Conservation (phyloP, 2,797 vertebrate species). For the Loriculus beryllinus region DNA sequence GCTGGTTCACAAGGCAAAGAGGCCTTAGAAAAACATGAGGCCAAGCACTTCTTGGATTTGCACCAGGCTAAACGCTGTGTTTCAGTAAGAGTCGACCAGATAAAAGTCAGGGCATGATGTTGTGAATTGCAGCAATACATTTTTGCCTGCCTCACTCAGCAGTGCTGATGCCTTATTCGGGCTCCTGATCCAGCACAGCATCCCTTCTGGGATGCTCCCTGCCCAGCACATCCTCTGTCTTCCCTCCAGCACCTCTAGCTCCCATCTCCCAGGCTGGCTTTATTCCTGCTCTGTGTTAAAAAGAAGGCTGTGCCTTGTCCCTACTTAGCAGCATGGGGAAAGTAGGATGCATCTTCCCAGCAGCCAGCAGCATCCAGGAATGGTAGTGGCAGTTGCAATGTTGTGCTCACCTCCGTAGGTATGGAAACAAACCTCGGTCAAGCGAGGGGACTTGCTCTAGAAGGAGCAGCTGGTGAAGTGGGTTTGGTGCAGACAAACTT, state of each 20-base stretch:
- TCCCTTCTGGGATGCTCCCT: not conserved
- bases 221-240: accelerated
- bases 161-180: accelerated
- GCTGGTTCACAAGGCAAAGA: not conserved
- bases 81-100: not conserved
- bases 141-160: not conserved
- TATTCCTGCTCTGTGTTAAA: not conserved
- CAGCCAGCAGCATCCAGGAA: not conserved
- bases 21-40: not conserved
- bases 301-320: not conserved
- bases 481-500: not conserved
- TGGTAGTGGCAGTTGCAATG: accelerated
- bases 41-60: constrained; percentile 3
- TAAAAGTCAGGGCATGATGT: not conserved
- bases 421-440: not conserved
- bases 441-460: not conserved
- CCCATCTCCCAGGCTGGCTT: not conserved
- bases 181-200: not conserved
- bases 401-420: not conserved
- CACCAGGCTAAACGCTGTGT: not conserved
- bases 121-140: not conserved
- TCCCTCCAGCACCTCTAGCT: not conserved
- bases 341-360: not conserved
- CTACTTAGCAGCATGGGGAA: accelerated
- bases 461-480: not conserved